These are phyloP conservation scores for Ceratitis capitata DNA, from an alignment of 1,140 invertebrate species.

Conservation along the genomic window DNA sequence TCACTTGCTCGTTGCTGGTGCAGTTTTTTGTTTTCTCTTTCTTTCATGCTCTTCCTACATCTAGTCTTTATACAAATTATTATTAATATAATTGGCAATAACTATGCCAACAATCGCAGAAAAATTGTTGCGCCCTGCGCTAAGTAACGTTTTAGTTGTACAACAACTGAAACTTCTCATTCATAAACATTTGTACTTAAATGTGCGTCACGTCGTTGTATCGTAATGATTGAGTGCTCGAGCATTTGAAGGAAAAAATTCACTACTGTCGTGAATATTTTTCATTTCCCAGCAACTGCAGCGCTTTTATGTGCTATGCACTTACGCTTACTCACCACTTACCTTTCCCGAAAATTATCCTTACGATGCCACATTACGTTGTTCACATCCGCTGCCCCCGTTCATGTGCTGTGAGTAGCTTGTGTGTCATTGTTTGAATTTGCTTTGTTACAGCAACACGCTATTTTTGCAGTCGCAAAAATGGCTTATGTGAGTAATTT, in stretches of 20 bases:
- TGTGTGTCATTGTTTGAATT: not conserved
- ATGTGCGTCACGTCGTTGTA: not conserved
- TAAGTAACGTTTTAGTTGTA: not conserved
- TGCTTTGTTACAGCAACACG: not conserved
- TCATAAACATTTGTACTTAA: not conserved
- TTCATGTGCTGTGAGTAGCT: not conserved
- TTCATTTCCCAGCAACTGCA: conserved; percentile 19
- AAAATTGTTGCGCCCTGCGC: conserved; percentile 1
- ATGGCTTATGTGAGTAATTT: not conserved
- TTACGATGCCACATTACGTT: not conserved
- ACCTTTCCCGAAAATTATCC: not conserved
- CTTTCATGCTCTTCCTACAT: too few relatives aligned
- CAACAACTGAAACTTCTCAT: not conserved
- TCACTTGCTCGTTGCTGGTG: too few relatives aligned
- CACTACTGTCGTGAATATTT: not conserved
- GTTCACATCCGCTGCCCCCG: not conserved
- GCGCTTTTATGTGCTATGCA: not conserved
- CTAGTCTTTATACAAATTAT: too few relatives aligned
- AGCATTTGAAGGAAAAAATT: not conserved
- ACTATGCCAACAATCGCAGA: not conserved
- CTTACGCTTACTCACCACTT: not conserved
- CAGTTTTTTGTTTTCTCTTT: too few relatives aligned
- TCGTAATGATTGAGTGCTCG: conserved; percentile 13
- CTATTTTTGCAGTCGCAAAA: not conserved
- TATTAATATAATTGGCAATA: not conserved